Evolutionary conservation across 1,140 invertebrate species (phyloP).

Genomic region (Drosophila eugracilis): DNA sequence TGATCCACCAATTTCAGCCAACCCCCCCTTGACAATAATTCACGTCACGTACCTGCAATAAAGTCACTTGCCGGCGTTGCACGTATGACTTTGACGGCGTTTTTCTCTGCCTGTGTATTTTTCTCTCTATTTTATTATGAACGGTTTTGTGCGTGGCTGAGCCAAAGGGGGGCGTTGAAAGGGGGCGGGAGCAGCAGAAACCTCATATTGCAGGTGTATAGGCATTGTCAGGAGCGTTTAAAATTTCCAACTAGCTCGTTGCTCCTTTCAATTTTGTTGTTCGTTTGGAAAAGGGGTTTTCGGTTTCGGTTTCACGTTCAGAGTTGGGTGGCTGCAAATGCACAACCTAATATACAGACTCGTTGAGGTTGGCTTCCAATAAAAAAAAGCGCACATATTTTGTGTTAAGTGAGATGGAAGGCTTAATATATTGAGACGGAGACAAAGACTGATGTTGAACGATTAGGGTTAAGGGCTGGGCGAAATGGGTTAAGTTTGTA

Average conservation of each 20-base stretch:
- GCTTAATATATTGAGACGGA: constrained; percentile 25
- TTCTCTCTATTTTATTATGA: constrained; percentile 75
- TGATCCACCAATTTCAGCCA: not conserved
- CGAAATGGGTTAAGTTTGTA: not conserved
- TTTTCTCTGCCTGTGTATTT: constrained; percentile 46
- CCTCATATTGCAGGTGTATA: constrained; percentile 38
- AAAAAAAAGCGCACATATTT: constrained; percentile 7
- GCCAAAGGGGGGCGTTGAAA: not conserved
- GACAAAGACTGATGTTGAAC: constrained; percentile 13
- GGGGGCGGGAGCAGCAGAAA: constrained; percentile 8
- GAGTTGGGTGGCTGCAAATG: constrained; percentile 10
- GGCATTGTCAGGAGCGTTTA: constrained; percentile 44
- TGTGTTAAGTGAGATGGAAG: constrained; percentile 40
- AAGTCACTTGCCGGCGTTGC: constrained; percentile 81
- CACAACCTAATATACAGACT: constrained; percentile 27
- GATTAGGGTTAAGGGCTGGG: not conserved
- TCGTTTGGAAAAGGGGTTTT: not conserved
- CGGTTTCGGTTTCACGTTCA: constrained; percentile 24
- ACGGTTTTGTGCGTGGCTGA: constrained; percentile 73
- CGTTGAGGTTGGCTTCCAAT: constrained; percentile 20
- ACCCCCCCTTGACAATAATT: constrained; percentile 75
- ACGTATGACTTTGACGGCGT: constrained; percentile 81
- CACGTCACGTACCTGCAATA: constrained; percentile 82
- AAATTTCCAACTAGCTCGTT: constrained; percentile 37
- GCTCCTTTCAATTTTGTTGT: constrained; percentile 21